Evolutionary conservation across 53 echinoderm and acorn worm genomes (phyloP), one percentile per base, ranked within the genome.

Genomic region (Stichopus horrens): DNA sequence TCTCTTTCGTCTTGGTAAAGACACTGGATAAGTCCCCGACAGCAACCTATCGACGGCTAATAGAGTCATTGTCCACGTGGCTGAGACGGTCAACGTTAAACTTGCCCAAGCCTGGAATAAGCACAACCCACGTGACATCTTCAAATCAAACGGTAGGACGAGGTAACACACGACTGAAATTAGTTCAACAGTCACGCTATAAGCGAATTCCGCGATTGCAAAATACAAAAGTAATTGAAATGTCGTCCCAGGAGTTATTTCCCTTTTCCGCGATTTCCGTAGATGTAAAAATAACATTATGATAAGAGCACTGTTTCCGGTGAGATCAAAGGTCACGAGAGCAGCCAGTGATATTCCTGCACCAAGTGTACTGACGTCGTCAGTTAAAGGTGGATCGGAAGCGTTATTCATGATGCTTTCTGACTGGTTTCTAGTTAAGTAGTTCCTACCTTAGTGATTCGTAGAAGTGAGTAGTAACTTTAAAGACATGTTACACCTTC

Each of bases 21-120:
- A 11, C 20, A 58, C 37, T 57, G 83, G 63, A 57, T 21, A 59
- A 7, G 83, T 83, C 9, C 58, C 57, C 19, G 23, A 56, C 19
- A 79, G 54, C 8, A 79, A 55, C 53, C 55, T 63, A 8, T 63
- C 63, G 16, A 63, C 63, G 16, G 63, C 63, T 63, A 83, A 6
- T 4, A 63, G 8, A 6, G 83, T 60, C 23, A 57, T 83, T 5
- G 59, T 83, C 83, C 83, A 83, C 2, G 23, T 63, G 13, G 57
- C 59, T 8, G 83, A 83, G 57, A 20, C 23, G 8, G 59, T 16
- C 4, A 83, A 83, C 58, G 83, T 83, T 58, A 23, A 60, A 57
- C 79, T 53, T 19, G 19, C 54, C 79, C 79, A 79, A 20, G 79
- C 79, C 18, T 79, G 79, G 9, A 79, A 79, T 79, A 79, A 54